Conservation (phyloP, 2,888 invertebrate species). For the Itoplectis maculator region DNA sequence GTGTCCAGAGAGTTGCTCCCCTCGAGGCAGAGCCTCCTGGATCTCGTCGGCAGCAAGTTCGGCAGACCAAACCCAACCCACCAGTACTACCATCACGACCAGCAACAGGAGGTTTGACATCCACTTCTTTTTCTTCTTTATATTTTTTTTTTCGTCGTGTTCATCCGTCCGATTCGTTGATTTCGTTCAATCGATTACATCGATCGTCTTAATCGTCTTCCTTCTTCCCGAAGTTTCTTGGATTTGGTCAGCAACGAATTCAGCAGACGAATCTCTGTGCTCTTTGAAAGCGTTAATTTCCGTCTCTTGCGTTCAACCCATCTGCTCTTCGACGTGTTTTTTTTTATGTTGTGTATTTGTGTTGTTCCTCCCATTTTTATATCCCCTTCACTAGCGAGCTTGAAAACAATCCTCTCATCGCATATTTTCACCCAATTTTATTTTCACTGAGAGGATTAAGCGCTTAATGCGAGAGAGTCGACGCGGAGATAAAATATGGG, state of each 20-base stretch:
- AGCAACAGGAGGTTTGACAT: slow-evolving; percentile 79
- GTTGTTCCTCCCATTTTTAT: background rate
- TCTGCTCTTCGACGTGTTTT: slow-evolving; percentile 14
- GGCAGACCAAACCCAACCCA: slow-evolving; percentile 82
- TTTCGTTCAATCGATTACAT: background rate
- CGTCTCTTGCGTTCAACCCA: background rate
- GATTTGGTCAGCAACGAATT: slow-evolving; percentile 20
- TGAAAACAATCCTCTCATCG: slow-evolving; percentile 46
- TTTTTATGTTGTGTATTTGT: background rate
- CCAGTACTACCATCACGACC: slow-evolving; percentile 82
- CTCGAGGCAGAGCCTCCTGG: slow-evolving; percentile 82
- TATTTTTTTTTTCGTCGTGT: too few species aligned
- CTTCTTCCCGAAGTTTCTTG: slow-evolving; percentile 13
- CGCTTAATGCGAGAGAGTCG: slow-evolving; percentile 35
- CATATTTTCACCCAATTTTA: slow-evolving; percentile 49
- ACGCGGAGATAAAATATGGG: slow-evolving; percentile 26
- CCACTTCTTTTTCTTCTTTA: background rate
- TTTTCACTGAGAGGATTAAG: slow-evolving; percentile 52
- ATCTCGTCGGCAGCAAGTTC: slow-evolving; percentile 82
- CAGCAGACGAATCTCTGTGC: background rate
- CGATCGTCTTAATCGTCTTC: background rate
- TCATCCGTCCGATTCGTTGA: too few species aligned
- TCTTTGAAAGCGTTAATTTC: background rate
- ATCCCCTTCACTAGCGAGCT: slow-evolving; percentile 4
- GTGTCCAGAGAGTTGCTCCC: slow-evolving; percentile 77